A percentile compares a stretch with the other conserved stretches of the same genome.
phyloP scores from a whole-genome alignment of 2,888 invertebrate species.

The Pristionchus arcanus region DNA sequence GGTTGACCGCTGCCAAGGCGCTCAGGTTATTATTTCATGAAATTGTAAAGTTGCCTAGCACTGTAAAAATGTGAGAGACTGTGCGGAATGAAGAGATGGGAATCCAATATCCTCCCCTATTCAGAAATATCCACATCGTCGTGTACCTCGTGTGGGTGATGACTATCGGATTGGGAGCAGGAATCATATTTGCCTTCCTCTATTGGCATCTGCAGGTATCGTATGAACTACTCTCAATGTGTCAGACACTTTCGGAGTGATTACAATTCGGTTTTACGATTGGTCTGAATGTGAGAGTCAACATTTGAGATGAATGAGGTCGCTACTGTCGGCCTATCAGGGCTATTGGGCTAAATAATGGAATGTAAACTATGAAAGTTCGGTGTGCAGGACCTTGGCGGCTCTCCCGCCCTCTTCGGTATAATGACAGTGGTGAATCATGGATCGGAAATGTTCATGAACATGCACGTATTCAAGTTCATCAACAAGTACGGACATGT shows the following conservation, averaged over 20 bases:
- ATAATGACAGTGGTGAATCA: conserved; percentile 99
- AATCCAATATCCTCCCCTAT: neutral
- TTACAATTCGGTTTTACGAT: too few relatives aligned
- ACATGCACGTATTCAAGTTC: conserved; percentile 96
- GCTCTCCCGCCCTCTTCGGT: conserved; percentile 96
- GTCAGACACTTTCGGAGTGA: too few relatives aligned
- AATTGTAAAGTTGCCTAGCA: too few relatives aligned
- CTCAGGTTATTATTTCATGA: conserved; percentile 44
- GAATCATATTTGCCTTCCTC: conserved; percentile 97
- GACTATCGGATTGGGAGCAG: conserved; percentile 99
- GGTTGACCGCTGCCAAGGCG: conserved; percentile 63
- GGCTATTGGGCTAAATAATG: too few relatives aligned
- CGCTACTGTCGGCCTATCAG: too few relatives aligned
- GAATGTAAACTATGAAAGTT: neutral
- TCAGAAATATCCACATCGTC: conserved; percentile 69
- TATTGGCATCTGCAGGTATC: conserved; percentile 92
- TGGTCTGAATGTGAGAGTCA: too few relatives aligned
- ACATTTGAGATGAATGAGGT: too few relatives aligned
- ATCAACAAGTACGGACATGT: conserved; percentile 96
- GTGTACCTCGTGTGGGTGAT: conserved; percentile 88
- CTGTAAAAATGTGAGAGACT: neutral
- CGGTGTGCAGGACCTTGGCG: conserved; percentile 87
- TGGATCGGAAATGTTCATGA: conserved; percentile 94
- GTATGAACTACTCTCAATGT: neutral
- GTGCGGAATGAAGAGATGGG: too few relatives aligned